These are phyloP conservation scores for Tenthredo scrophulariae DNA, from an alignment of 2,888 invertebrate species.

Conservation along the genomic window DNA sequence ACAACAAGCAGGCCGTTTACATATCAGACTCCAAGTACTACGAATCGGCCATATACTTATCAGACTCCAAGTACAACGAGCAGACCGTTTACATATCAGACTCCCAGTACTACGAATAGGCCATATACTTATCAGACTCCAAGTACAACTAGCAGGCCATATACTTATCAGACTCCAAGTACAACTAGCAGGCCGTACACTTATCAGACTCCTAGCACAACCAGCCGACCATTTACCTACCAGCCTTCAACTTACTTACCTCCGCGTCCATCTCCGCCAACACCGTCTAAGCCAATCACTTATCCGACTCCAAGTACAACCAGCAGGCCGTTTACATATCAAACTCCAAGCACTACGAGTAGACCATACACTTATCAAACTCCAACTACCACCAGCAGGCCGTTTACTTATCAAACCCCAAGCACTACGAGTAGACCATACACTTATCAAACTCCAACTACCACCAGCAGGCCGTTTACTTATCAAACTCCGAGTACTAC, in stretches of 20 bases:
- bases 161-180: slow-evolving; percentile 19
- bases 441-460: too few species aligned
- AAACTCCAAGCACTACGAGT: too few species aligned
- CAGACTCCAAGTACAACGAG: slow-evolving; percentile 23
- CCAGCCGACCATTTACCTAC: slow-evolving; percentile 27
- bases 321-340: too few species aligned
- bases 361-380: too few species aligned
- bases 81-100: slow-evolving; percentile 40
- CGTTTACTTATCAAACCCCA: too few species aligned
- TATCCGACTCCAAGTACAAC: too few species aligned
- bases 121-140: slow-evolving; percentile 48
- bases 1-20: slow-evolving; percentile 27
- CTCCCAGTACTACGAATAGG: slow-evolving; percentile 1
- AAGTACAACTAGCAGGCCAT: slow-evolving; percentile 17
- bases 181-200: slow-evolving; percentile 14
- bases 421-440: too few species aligned
- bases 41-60: slow-evolving; percentile 20
- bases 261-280: too few species aligned
- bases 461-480: too few species aligned
- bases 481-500: slow-evolving; percentile 20
- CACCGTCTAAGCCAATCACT: too few species aligned
- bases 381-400: too few species aligned
- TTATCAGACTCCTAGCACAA: slow-evolving; percentile 38
- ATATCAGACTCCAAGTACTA: slow-evolving; percentile 29
- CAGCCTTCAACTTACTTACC: slow-evolving; percentile 15